Percentiles rank a stretch among this genome's conserved stretches.
Evolutionary conservation across 2,113 vertebrate genomes (phyloP).

Genomic region (Oreochromis niloticus): DNA sequence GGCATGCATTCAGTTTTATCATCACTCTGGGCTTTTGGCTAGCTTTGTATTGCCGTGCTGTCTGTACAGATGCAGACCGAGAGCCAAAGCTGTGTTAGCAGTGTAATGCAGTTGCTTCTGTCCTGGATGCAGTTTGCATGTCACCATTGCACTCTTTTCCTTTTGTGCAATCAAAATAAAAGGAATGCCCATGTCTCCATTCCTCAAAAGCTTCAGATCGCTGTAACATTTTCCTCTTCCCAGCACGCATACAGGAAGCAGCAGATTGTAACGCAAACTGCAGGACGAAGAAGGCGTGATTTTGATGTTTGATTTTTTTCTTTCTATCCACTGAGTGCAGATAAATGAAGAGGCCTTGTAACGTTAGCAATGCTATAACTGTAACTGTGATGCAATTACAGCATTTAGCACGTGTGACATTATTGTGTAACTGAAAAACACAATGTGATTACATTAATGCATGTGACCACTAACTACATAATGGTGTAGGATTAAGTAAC

Average conservation of each 20-base stretch:
- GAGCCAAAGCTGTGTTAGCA: neutral
- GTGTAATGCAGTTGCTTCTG: neutral
- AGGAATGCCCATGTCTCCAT: neutral
- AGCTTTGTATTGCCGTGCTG: neutral
- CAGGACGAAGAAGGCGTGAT: neutral
- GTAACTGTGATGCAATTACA: neutral
- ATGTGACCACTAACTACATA: neutral
- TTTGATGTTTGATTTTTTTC: neutral
- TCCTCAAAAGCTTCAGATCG: neutral
- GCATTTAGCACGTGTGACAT: neutral
- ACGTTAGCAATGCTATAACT: neutral
- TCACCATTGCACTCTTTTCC: neutral
- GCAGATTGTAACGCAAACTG: neutral
- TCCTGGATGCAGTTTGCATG: neutral
- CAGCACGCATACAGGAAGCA: neutral
- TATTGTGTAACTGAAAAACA: neutral
- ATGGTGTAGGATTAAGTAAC: neutral
- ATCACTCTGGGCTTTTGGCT: neutral
- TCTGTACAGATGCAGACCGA: neutral
- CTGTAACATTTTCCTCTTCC: neutral
- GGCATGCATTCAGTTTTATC: too few relatives aligned
- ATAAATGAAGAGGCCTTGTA: neutral
- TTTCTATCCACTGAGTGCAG: neutral
- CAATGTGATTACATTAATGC: neutral
- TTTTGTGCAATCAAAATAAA: neutral